phyloP scores from a whole-genome alignment of 2,113 vertebrate species.

The Rostratula benghalensis region DNA sequence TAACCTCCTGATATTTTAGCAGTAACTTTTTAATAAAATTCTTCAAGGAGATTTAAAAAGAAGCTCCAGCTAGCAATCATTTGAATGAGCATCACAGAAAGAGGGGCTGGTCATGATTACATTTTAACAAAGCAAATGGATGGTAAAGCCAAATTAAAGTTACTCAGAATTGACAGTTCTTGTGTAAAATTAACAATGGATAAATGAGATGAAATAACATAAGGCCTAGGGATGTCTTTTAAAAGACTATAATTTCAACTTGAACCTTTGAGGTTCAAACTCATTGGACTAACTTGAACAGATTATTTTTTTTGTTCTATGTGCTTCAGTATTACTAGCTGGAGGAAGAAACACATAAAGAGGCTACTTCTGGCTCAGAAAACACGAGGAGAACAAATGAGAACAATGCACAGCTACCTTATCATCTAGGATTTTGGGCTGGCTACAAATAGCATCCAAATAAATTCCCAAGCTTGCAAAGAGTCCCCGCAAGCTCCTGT shows the following conservation, averaged over 20 bases:
- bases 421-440: neutral
- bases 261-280: neutral
- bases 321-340: neutral
- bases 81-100: neutral
- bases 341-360: neutral
- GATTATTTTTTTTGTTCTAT: neutral
- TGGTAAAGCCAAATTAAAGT: neutral
- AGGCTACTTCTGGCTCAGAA: neutral
- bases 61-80: neutral
- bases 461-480: neutral
- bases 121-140: neutral
- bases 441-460: neutral
- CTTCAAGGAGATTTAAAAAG: neutral
- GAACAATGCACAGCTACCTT: neutral
- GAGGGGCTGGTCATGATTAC: neutral
- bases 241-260: neutral
- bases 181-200: neutral
- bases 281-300: neutral
- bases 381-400: neutral
- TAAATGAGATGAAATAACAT: conserved; percentile 1
- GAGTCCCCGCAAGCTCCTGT: neutral
- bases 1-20: neutral
- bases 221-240: neutral
- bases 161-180: neutral
- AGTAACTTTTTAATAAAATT: neutral